These are phyloP conservation scores for Carcharodon carcharias DNA, from an alignment of 2,797 vertebrate genomes.

Conservation along the genomic window DNA sequence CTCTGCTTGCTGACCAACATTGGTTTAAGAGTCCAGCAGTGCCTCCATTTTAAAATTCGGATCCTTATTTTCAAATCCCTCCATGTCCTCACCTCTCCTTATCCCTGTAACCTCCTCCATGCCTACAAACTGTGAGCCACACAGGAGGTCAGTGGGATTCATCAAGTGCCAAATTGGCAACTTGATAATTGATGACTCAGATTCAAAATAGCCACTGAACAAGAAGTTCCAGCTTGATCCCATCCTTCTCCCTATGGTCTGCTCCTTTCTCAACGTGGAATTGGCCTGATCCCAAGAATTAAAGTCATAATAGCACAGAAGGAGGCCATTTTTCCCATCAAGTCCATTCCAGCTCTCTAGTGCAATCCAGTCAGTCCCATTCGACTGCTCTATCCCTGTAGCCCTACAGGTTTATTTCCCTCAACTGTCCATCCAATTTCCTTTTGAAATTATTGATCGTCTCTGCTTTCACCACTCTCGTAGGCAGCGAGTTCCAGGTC, in stretches of 20 bases:
- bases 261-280: neutral
- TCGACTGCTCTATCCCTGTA: too few relatives aligned
- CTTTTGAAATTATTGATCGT: too few relatives aligned
- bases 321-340: too few relatives aligned
- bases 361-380: too few relatives aligned
- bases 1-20: neutral
- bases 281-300: neutral
- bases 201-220: neutral
- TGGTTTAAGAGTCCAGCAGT: too few relatives aligned
- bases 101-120: neutral
- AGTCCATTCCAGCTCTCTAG: too few relatives aligned
- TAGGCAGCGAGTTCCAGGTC: too few relatives aligned
- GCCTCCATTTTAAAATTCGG: neutral
- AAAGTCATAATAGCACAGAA: neutral
- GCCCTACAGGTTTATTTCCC: too few relatives aligned
- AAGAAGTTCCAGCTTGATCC: neutral
- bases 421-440: too few relatives aligned
- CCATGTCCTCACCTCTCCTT: neutral
- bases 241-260: neutral
- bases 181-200: neutral
- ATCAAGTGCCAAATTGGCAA: neutral
- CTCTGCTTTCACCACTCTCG: too few relatives aligned
- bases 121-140: neutral
- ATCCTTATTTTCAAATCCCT: neutral
- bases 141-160: neutral